Base-by-base conservation (phyloP, 2,797 vertebrate species). In the Poeciliopsis turneri region DNA sequence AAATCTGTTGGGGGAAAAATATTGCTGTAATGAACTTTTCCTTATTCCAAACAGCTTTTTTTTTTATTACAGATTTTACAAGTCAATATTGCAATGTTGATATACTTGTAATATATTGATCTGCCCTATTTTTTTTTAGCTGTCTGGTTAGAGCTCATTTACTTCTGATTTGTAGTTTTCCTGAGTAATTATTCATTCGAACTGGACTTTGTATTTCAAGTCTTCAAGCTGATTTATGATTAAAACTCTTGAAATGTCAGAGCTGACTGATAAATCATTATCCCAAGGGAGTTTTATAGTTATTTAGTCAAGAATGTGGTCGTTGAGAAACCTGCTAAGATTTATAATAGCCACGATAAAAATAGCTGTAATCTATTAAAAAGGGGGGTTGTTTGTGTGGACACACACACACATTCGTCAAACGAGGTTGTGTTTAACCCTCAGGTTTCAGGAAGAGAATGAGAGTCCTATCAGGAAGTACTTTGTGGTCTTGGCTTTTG, bases 401-500 rank as follows among this genome's bases (percentile, higher is more conserved):
- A 43, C 45, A 43, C 75, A 39, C 36, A 36, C 74, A 39, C 74
- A 6, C 16, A 23, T 69, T 20, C 8, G 23, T 79, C 51, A 72
- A 28, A 18, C 2, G 39, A n/a, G 23, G 2, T 5, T 47, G 18
- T 25, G 2, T 70, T 69, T 71, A 68, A 59, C 28, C 43, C 10
- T 59, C 12, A 68, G 72, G 55, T 59, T 23, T 81, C 71, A 82
- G 83, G 66, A 75, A 55, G 77, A 84, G 46, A 81, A 76, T 25
- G 72, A 20, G 46, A 79, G 25, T 76, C 79, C 66, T 64, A 72
- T 71, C 39, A 70, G 83, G 78, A 89, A 82, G 68, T 81, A 30
- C 55, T 78, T 78, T 81, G 68, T 79, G 39, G 82, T 86, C 88
- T 83, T 69, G 23, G 76, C 59, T 51, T 76, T 72, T 79, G 28